These are phyloP conservation scores for Eustalomyia histrio DNA, from an alignment of 2,888 invertebrate genomes.

Conservation along the genomic window DNA sequence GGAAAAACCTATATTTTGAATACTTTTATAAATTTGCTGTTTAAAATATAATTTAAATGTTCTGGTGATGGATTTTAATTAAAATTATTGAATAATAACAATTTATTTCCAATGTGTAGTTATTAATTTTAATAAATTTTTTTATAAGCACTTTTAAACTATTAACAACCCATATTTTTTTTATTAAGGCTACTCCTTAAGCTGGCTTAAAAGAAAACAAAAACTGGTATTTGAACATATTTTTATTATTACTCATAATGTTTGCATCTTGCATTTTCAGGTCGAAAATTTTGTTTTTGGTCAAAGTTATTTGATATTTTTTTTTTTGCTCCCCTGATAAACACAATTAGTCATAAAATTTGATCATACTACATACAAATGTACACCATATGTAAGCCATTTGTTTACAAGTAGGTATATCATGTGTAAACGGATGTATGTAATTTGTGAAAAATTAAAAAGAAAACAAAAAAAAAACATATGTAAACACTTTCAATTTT, in stretches of 20 bases:
- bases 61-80: too few species aligned
- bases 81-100: too few species aligned
- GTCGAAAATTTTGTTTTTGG: neutral
- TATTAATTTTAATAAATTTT: too few species aligned
- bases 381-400: conserved; percentile 6
- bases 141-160: too few species aligned
- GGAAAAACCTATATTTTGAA: too few species aligned
- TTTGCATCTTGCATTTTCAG: conserved; percentile 18
- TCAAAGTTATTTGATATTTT: neutral
- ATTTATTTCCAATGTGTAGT: too few species aligned
- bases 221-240: conserved; percentile 23
- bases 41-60: too few species aligned
- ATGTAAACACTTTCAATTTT: conserved; percentile 18
- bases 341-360: conserved; percentile 1
- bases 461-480: too few species aligned
- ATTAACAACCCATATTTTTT: too few species aligned
- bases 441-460: neutral
- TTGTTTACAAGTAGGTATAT: conserved; percentile 5
- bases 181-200: too few species aligned
- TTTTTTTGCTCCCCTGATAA: neutral
- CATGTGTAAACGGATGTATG: neutral
- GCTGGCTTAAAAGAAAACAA: neutral
- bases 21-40: too few species aligned
- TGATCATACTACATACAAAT: neutral
- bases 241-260: conserved; percentile 38